Evolutionary conservation across 2,113 vertebrate genomes (phyloP), one percentile per base, ranked within the genome.

Genomic region (Menidia beryllina): DNA sequence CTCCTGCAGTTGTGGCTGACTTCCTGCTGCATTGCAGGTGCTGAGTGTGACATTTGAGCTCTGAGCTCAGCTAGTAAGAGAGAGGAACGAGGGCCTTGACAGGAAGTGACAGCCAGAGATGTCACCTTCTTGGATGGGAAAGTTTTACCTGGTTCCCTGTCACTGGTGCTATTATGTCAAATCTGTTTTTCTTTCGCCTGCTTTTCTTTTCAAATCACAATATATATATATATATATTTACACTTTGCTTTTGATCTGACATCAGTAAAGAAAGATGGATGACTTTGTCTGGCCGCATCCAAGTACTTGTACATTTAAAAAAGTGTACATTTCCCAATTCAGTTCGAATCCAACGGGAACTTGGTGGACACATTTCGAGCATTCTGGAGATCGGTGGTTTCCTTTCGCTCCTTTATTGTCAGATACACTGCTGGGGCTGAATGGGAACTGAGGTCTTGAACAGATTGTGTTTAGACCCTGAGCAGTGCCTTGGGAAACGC

Each of bases 1-100:
- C n/a, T 47, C 77, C 66, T 56, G 76, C 83, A 12, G 72, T 72
- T 57, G 60, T 57, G 45, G 72, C 71, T 79, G 79, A 65, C 89
- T 79, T 63, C 30, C 55, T 89, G 86, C 88, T 93, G 89, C 91
- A 93, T 88, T 93, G 91, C 92, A 92, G 93, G 84, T 88, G 86
- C 86, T 81, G 71, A 86, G 74, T 81, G 77, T 86, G 67, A 88
- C 83, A 85, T 85, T 86, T 85, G 82, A 78, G 86, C 83, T 77
- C 58, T 27, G 62, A 50, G 69, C 75, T 83, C 59, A 8, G 74
- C 61, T 58, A 58, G 61, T 10, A 45, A 69, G 68, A 51, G 65
- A 69, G 82, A 88, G 66, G 53, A 80, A 82, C 20, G 62, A 83
- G 69, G 64, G 64, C 21, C 64, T 54, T 73, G 69, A 85, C 74